A percentile compares a stretch with the other conserved stretches of the same genome.
These are phyloP conservation scores for Drosophila testacea DNA, from an alignment of 2,888 invertebrate genomes.

Conservation along the genomic window DNA sequence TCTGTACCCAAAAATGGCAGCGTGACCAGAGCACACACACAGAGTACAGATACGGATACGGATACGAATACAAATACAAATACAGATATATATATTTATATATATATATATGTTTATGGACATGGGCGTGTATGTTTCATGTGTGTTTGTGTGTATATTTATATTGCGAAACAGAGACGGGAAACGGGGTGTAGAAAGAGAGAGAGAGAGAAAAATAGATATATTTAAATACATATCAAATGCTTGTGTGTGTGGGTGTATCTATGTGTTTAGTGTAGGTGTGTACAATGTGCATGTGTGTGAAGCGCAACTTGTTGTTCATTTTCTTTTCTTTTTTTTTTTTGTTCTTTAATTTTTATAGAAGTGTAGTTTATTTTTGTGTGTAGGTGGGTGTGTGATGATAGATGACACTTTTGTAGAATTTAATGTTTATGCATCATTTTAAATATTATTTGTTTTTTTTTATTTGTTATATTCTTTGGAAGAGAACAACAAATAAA, in stretches of 20 bases:
- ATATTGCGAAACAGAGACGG: conserved; percentile 39
- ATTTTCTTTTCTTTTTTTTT: conserved; percentile 15
- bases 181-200: conserved; percentile 43
- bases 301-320: conserved; percentile 56
- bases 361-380: conserved; percentile 10
- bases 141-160: conserved; percentile 33
- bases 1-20: conserved; percentile 86
- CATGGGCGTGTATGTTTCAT: conserved; percentile 42
- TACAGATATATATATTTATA: conserved; percentile 1
- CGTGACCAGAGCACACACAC: conserved; percentile 24
- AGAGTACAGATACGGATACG: conserved; percentile 22
- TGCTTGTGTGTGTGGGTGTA: conserved; percentile 24
- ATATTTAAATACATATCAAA: conserved; percentile 44
- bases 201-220: conserved; percentile 33
- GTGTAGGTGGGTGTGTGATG: conserved; percentile 51
- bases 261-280: conserved; percentile 23
- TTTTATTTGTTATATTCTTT: conserved; percentile 1
- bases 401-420: conserved; percentile 63
- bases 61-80: conserved; percentile 8
- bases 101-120: conserved; percentile 25
- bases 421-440: conserved; percentile 57
- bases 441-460: conserved; percentile 7
- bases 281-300: conserved; percentile 28
- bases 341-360: background rate
- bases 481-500: conserved; percentile 30